Conservation (phyloP, 2,888 invertebrate genomes). For the Cephalotes varians region DNA sequence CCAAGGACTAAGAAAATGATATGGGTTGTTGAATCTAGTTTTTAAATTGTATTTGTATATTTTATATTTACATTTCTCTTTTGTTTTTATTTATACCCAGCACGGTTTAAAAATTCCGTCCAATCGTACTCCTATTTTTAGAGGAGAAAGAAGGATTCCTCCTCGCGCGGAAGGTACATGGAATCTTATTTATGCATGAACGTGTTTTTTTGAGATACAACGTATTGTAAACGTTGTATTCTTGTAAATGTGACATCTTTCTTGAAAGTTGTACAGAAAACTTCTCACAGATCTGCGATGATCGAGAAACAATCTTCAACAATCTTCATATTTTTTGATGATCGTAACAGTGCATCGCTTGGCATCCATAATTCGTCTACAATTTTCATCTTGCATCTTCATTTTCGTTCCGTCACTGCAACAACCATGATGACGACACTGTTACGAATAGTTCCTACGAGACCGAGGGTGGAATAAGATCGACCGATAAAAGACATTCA, state of each 20-base stretch:
- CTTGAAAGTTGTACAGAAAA: neutral
- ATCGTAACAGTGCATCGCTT: neutral
- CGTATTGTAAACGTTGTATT: neutral
- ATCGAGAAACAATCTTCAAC: neutral
- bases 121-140: neutral
- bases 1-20: neutral
- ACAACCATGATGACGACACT: neutral
- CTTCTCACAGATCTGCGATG: neutral
- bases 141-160: neutral
- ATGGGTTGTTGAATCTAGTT: neutral
- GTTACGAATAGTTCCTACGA: neutral
- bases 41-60: neutral
- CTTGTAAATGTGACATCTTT: neutral
- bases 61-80: neutral
- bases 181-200: conserved; percentile 22
- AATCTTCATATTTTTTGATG: conserved; percentile 6
- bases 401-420: neutral
- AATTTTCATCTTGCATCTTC: neutral
- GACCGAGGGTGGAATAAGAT: neutral
- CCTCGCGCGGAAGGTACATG: neutral
- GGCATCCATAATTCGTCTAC: neutral
- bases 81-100: neutral
- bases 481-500: neutral
- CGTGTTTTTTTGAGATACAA: conserved; percentile 16
- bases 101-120: neutral